Percentiles rank a stretch among this genome's conserved stretches.
Evolutionary conservation across 1,140 invertebrate genomes (phyloP).

Genomic region (Papilio xuthus): DNA sequence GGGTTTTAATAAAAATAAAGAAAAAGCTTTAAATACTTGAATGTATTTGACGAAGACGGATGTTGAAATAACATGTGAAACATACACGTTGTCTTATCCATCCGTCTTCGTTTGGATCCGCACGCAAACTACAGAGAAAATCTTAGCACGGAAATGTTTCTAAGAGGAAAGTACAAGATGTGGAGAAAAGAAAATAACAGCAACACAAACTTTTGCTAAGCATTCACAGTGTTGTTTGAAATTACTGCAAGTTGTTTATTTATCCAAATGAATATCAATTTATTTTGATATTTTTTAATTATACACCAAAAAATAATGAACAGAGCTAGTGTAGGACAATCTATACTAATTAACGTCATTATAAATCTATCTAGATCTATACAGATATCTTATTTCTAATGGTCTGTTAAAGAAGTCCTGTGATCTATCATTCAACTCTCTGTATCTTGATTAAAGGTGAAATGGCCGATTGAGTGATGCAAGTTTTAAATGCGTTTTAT

Average conservation of each 20-base stretch:
- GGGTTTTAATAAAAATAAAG: not conserved
- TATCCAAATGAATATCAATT: not conserved
- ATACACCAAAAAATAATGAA: no score
- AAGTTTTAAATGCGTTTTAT: not conserved
- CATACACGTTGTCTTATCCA: constrained; percentile 12
- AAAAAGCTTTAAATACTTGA: not conserved
- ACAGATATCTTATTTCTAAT: no score
- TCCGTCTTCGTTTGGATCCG: constrained; percentile 10
- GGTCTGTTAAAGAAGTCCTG: not conserved
- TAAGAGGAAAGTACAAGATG: constrained; percentile 10
- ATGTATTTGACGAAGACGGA: not conserved
- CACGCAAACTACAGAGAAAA: constrained; percentile 24
- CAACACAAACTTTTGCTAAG: constrained; percentile 6
- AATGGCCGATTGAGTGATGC: not conserved
- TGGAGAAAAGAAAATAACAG: not conserved
- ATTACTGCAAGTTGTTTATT: not conserved
- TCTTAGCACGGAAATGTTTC: constrained; percentile 24
- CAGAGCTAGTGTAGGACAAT: no score
- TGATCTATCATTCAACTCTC: not conserved
- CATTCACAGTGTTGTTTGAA: not conserved
- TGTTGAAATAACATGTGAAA: constrained; percentile 22
- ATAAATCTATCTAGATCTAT: no score
- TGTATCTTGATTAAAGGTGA: not conserved
- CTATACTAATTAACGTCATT: not conserved
- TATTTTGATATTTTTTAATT: no score